Conservation (phyloP, 2,888 invertebrate species). For the Leptodirus hochenwartii region DNA sequence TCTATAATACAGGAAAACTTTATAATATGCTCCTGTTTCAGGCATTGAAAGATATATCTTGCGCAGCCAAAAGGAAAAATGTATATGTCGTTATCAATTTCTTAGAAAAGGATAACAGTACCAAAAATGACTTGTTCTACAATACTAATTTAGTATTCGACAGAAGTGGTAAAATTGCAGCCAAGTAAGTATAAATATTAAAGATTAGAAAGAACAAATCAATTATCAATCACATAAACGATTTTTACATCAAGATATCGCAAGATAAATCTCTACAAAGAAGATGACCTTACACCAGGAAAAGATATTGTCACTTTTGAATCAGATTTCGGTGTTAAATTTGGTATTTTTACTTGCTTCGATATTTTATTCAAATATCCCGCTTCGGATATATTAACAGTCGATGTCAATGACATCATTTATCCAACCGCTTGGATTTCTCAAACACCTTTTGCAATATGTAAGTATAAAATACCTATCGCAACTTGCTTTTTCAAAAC, state of each 20-base stretch:
- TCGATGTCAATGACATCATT: conserved; percentile 36
- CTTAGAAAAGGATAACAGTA: conserved; percentile 37
- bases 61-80: conserved; percentile 34
- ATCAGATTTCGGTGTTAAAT: conserved; percentile 63
- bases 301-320: conserved; percentile 39
- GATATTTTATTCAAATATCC: conserved; percentile 63
- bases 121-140: conserved; percentile 27
- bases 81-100: conserved; percentile 58
- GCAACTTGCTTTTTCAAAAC: too few species aligned
- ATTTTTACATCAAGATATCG: conserved; percentile 15
- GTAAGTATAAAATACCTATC: conserved; percentile 27
- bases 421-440: conserved; percentile 68
- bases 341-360: conserved; percentile 69
- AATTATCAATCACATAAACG: not conserved
- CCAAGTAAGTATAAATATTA: conserved; percentile 29
- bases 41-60: conserved; percentile 21
- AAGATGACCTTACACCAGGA: conserved; percentile 20
- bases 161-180: conserved; percentile 46
- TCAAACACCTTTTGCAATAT: conserved; percentile 56
- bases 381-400: conserved; percentile 30
- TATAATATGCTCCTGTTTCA: not conserved
- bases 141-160: conserved; percentile 69
- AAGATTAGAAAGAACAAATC: not conserved
- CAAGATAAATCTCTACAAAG: conserved; percentile 26
- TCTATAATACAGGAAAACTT: too few species aligned